Percentiles rank a stretch among this genome's conserved stretches.
Evolutionary conservation across 2,888 invertebrate species (phyloP).

Genomic region (Osedax fenrisi): DNA sequence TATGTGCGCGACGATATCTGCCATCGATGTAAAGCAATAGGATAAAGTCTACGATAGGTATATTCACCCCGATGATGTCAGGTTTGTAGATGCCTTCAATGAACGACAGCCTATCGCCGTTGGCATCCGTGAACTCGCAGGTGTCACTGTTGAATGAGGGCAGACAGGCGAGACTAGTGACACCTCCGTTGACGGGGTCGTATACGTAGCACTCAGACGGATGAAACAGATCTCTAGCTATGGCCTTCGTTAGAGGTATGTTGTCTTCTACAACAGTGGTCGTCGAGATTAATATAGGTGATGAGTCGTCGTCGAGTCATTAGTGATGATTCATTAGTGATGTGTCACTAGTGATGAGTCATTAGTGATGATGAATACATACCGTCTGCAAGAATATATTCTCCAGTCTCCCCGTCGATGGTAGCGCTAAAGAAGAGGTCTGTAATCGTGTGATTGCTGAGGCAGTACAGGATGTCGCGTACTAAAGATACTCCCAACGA

Average conservation of each 20-base stretch:
- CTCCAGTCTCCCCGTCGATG: not conserved
- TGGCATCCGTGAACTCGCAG: not conserved
- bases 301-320: no score
- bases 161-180: not conserved
- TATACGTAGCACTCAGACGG: not conserved
- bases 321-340: no score
- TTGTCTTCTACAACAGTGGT: not conserved
- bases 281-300: not conserved
- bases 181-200: not conserved
- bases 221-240: not conserved
- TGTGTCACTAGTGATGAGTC: no score
- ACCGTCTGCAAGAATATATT: not conserved
- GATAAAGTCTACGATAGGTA: no score
- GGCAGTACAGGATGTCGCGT: not conserved
- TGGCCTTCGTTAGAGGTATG: not conserved
- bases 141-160: not conserved
- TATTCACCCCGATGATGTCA: no score
- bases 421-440: not conserved
- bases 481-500: not conserved
- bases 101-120: no score
- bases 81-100: no score
- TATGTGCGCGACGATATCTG: no score
- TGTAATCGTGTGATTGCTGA: not conserved
- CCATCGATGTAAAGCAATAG: no score
- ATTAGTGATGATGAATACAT: no score